Base-by-base conservation (phyloP, 1,140 invertebrate genomes). In the Drosophila paulistorum region DNA sequence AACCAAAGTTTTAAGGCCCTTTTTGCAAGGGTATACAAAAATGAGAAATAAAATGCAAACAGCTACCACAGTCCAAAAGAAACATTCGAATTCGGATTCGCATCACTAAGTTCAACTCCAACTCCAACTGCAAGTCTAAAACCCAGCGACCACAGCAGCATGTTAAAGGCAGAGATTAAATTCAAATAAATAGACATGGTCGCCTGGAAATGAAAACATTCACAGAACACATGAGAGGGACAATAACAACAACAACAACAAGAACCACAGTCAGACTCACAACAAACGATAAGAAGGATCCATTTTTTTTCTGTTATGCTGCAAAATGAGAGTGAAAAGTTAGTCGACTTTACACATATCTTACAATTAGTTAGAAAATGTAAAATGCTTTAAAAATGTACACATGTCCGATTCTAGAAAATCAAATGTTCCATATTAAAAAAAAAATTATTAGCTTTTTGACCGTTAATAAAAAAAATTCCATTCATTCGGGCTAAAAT, bases 141-240 rank as follows among this genome's bases (percentile, higher is more conserved):
- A 65, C 45, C 64, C 58, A 39, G 39, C 42, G 54, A 67, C 45
- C 65, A 68, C 75, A 65, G 57, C 74, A 86, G 66, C 75, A 72
- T 87, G 79, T 77, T 86, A 81, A 77, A 80, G 82, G 66, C 72
- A 77, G 74, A 85, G 86, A 90, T 90, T 90, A 90, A 90, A 90
- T 85, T 90, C 86, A 90, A 90, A 90, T 90, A 90, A 90, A 90
- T 90, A 85, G 86, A 90, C 86, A 85, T 82, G 81, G 71, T 83
- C 79, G 84, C 70, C 73, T 85, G 81, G 83, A 87, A 89, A 89
- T 89, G 81, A 84, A 81, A 84, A 89, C 77, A 89, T 89, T 89
- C 80, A 86, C 75, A 86, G 72, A 85, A 74, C 71, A 78, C 77
- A 77, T 72, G 73, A 85, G 73, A 51, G 45, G 45, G 45, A 77